phyloP scores from a whole-genome alignment of 1,140 invertebrate genomes.

The Trichogramma pretiosum region DNA sequence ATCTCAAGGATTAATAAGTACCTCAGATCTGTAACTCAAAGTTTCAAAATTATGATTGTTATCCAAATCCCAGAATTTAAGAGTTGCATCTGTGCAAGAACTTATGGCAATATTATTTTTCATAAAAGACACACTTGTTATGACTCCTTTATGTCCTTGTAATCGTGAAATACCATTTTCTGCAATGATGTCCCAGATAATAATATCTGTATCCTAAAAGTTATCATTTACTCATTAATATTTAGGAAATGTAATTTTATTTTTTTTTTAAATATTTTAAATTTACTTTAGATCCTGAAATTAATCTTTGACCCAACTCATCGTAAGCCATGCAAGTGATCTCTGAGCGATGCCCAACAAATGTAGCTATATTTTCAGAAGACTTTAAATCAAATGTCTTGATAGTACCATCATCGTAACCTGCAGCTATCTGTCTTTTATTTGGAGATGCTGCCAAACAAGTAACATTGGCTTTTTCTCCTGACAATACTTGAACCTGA shows the following conservation, averaged over 20 bases:
- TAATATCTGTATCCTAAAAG: constrained; percentile 78
- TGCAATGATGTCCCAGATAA: constrained; percentile 90
- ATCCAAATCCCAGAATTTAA: constrained; percentile 96
- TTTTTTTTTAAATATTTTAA: constrained; percentile 6
- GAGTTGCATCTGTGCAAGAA: constrained; percentile 85
- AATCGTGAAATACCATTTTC: constrained; percentile 82
- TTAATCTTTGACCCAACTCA: constrained; percentile 66
- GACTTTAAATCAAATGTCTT: constrained; percentile 68
- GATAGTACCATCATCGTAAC: constrained; percentile 83
- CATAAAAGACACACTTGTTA: constrained; percentile 85
- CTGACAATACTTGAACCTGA: constrained; percentile 62
- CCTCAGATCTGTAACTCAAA: constrained; percentile 70
- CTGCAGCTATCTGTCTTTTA: constrained; percentile 73
- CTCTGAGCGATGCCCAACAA: constrained; percentile 81
- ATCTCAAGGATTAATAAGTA: no score
- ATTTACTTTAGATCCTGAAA: constrained; percentile 75
- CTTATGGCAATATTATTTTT: constrained; percentile 74
- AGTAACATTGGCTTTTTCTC: constrained; percentile 71
- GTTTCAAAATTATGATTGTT: constrained; percentile 95
- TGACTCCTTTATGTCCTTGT: constrained; percentile 81
- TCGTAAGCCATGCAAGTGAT: constrained; percentile 80
- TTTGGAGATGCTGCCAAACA: constrained; percentile 61
- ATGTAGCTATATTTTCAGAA: constrained; percentile 64
- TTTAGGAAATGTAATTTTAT: constrained; percentile 18
- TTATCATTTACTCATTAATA: not conserved